A percentile compares a stretch with the other conserved stretches of the same genome.
Conservation (phyloP, 2,888 invertebrate genomes). For the Eupelmus urozonus region DNA sequence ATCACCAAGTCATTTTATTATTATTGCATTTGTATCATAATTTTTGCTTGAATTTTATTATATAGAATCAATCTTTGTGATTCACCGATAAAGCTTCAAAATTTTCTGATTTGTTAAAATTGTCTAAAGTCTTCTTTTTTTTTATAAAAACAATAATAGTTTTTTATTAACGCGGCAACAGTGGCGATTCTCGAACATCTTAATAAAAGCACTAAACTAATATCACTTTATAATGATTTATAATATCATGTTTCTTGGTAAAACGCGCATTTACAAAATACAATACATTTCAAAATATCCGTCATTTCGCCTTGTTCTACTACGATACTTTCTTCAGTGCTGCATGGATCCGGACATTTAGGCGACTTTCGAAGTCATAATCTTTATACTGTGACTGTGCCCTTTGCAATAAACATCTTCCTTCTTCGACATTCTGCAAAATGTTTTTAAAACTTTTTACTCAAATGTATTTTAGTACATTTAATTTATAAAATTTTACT, state of each 20-base stretch:
- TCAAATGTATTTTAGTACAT: too few relatives aligned
- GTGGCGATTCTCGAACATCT: conserved; percentile 21
- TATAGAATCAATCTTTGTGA: neutral
- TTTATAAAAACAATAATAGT: conserved; percentile 41
- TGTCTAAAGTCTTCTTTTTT: conserved; percentile 17
- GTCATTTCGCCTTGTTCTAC: neutral
- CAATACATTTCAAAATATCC: conserved; percentile 13
- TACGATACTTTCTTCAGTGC: conserved; percentile 68
- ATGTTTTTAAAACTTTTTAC: too few relatives aligned
- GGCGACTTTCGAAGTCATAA: conserved; percentile 84
- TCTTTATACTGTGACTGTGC: conserved; percentile 80
- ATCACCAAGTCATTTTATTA: neutral
- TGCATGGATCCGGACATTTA: conserved; percentile 82
- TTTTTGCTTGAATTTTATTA: neutral
- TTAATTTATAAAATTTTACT: too few relatives aligned
- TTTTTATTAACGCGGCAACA: conserved; percentile 13
- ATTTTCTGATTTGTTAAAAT: neutral
- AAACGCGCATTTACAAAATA: conserved; percentile 47
- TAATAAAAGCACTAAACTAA: conserved; percentile 49
- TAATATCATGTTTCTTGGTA: conserved; percentile 9
- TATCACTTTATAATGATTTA: conserved; percentile 45
- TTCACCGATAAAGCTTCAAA: too few relatives aligned
- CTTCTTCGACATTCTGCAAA: conserved; percentile 79
- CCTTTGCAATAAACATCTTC: conserved; percentile 77
- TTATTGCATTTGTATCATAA: neutral